These are phyloP conservation scores for Lasioglossum vierecki DNA, from an alignment of 2,888 invertebrate genomes.

Conservation along the genomic window DNA sequence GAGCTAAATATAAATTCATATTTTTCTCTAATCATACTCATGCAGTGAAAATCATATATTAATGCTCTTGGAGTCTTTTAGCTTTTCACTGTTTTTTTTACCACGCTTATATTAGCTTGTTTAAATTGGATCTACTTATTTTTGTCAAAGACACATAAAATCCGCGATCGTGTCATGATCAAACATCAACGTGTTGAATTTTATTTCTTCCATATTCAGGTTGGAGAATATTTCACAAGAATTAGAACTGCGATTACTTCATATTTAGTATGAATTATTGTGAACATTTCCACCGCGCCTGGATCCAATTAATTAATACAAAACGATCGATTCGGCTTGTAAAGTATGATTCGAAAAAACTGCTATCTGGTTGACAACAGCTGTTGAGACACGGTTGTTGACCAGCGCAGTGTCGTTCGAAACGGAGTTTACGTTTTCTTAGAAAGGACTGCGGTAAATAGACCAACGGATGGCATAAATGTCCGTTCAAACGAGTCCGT, in stretches of 20 bases:
- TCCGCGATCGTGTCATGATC: not conserved
- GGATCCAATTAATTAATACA: not conserved
- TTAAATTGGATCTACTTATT: no score
- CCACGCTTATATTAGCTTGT: no score
- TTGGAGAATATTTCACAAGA: not conserved
- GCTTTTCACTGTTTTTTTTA: no score
- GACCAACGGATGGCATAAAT: slow-evolving; percentile 6
- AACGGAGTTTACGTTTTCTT: not conserved
- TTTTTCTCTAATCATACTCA: no score
- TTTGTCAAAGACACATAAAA: no score
- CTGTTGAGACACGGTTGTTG: not conserved
- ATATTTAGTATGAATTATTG: not conserved
- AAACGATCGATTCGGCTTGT: not conserved
- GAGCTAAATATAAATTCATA: no score
- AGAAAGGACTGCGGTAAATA: slow-evolving; percentile 1
- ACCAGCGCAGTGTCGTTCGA: not conserved
- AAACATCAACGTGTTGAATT: not conserved
- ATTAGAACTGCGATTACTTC: not conserved
- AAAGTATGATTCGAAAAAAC: not conserved
- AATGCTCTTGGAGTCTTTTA: no score
- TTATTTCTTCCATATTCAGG: not conserved
- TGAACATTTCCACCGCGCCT: not conserved
- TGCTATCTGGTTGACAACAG: not conserved
- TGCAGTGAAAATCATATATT: no score
- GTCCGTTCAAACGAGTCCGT: slow-evolving; percentile 14